Evolutionary conservation across 2,113 vertebrate species (phyloP).

Genomic region (Octodon degus): DNA sequence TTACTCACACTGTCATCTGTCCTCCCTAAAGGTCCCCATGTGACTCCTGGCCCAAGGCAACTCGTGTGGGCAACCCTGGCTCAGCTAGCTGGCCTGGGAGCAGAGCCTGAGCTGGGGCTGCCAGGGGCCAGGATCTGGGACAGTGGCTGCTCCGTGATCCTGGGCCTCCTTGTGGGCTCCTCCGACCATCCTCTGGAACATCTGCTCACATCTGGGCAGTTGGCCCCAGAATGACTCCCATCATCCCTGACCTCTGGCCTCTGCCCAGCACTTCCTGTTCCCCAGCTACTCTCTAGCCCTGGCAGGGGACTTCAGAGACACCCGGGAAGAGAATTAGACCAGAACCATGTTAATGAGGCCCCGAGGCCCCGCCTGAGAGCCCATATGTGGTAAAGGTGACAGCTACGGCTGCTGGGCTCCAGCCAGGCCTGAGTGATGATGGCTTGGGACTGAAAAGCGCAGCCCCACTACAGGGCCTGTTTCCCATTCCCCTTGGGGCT

Average conservation of each 20-base stretch:
- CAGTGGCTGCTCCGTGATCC: background rate
- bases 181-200: background rate
- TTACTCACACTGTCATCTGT: background rate
- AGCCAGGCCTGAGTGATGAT: accelerated
- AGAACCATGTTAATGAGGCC: background rate
- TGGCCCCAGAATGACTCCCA: background rate
- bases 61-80: background rate
- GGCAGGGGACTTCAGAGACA: background rate
- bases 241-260: background rate
- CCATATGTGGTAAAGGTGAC: background rate
- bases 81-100: background rate
- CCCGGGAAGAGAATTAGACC: background rate
- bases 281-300: background rate
- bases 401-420: accelerated
- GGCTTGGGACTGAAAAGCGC: accelerated
- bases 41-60: accelerated
- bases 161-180: accelerated
- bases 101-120: background rate
- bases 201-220: background rate
- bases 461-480: accelerated
- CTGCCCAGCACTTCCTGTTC: accelerated
- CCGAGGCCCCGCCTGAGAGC: background rate
- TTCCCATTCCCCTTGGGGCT: too few species aligned
- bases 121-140: background rate
- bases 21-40: background rate